Evolutionary conservation across 1,140 invertebrate genomes (phyloP).

Genomic region (Doryteuthis pealeii): DNA sequence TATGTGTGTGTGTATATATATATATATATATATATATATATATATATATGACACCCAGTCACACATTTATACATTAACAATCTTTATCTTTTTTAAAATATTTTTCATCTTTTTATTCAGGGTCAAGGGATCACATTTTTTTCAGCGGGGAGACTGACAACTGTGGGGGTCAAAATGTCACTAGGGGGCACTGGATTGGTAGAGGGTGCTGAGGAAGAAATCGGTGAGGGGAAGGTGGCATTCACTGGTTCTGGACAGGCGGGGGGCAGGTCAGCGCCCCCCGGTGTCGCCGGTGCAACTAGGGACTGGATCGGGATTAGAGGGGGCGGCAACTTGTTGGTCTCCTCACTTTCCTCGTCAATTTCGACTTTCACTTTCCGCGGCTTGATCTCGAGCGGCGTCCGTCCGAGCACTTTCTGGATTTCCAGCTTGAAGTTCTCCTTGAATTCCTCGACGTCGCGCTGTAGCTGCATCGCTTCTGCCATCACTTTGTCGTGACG

Average conservation of each 20-base stretch:
- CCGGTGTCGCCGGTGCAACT: not conserved
- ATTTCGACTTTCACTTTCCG: slow-evolving; percentile 56
- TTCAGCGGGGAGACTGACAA: no score
- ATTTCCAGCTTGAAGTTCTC: slow-evolving; percentile 58
- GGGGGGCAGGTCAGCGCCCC: not conserved
- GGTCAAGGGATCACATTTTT: no score
- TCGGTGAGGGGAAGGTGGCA: not conserved
- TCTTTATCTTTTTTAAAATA: no score
- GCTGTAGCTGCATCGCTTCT: slow-evolving; percentile 66
- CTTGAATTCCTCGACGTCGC: slow-evolving; percentile 71
- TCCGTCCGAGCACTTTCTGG: slow-evolving; percentile 39
- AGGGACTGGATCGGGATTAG: slow-evolving; percentile 32
- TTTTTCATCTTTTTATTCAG: no score
- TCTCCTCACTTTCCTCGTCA: slow-evolving; percentile 43
- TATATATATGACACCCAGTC: no score
- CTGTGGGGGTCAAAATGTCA: no score
- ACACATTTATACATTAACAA: no score
- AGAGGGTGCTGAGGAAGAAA: not conserved
- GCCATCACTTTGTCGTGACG: slow-evolving; percentile 66
- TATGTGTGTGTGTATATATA: no score
- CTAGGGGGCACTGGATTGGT: no score
- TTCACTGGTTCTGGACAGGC: not conserved
- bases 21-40: no score
- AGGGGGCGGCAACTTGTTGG: slow-evolving; percentile 44
- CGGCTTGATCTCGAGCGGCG: slow-evolving; percentile 52